These are phyloP conservation scores for Araneus ventricosus DNA, from an alignment of 1,140 invertebrate genomes.

Conservation along the genomic window DNA sequence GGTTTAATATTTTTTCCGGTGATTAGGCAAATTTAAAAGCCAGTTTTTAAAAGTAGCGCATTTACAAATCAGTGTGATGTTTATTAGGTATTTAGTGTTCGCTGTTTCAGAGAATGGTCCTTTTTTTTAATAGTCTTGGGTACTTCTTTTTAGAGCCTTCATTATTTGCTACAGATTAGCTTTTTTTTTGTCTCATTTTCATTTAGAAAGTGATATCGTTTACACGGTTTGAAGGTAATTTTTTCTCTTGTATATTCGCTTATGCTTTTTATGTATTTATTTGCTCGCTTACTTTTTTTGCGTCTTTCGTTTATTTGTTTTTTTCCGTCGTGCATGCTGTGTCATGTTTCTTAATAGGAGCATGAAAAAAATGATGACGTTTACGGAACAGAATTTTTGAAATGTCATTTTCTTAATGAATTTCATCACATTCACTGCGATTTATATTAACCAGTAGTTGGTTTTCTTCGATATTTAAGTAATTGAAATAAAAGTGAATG, in stretches of 20 bases:
- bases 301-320: not conserved
- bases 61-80: constrained; percentile 57
- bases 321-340: not conserved
- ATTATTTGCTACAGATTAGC: not conserved
- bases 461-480: not conserved
- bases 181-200: constrained; percentile 19
- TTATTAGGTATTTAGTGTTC: constrained; percentile 70
- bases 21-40: constrained; percentile 73
- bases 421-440: not conserved
- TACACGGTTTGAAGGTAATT: not conserved
- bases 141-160: not conserved
- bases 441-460: not conserved
- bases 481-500: too few relatives aligned
- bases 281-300: too few relatives aligned
- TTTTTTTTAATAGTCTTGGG: constrained; percentile 10
- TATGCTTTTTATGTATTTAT: constrained; percentile 20
- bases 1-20: constrained; percentile 75
- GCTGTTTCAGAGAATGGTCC: not conserved
- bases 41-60: constrained; percentile 42
- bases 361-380: constrained; percentile 6
- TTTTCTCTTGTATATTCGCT: not conserved
- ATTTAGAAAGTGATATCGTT: constrained; percentile 20
- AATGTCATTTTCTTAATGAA: constrained; percentile 45
- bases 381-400: constrained; percentile 1
- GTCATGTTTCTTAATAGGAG: constrained; percentile 5